Evolutionary conservation across 2,113 vertebrate genomes (phyloP).

Genomic region (Tachysurus fulvidraco): DNA sequence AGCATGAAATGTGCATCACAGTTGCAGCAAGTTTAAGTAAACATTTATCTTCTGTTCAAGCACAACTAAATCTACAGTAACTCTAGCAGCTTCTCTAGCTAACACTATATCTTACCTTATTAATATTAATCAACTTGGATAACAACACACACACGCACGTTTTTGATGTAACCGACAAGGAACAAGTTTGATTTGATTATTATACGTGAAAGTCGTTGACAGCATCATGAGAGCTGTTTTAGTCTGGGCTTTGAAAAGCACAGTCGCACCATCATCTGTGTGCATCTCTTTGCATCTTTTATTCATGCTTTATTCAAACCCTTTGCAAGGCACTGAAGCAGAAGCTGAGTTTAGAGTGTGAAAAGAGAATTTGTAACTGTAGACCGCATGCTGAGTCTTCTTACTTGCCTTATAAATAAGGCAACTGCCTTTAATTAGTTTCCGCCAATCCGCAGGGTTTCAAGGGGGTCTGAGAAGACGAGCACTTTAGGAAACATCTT

Average conservation of each 20-base stretch:
- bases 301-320: constrained; percentile 6
- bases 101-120: neutral
- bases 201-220: neutral
- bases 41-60: neutral
- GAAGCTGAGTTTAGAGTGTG: neutral
- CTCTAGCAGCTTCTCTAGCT: neutral
- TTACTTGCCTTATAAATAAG: constrained; percentile 11
- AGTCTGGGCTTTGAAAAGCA: neutral
- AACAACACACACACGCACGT: neutral
- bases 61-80: neutral
- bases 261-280: neutral
- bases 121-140: neutral
- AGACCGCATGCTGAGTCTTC: neutral
- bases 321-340: neutral
- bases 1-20: neutral
- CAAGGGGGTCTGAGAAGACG: neutral
- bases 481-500: neutral
- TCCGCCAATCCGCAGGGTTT: neutral
- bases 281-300: neutral
- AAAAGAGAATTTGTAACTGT: constrained; percentile 21
- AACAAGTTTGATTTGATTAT: neutral
- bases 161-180: neutral
- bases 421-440: constrained; percentile 27
- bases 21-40: neutral
- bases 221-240: neutral